phyloP scores from a whole-genome alignment of 2,888 invertebrate species.

The Aspidapion aeneum region DNA sequence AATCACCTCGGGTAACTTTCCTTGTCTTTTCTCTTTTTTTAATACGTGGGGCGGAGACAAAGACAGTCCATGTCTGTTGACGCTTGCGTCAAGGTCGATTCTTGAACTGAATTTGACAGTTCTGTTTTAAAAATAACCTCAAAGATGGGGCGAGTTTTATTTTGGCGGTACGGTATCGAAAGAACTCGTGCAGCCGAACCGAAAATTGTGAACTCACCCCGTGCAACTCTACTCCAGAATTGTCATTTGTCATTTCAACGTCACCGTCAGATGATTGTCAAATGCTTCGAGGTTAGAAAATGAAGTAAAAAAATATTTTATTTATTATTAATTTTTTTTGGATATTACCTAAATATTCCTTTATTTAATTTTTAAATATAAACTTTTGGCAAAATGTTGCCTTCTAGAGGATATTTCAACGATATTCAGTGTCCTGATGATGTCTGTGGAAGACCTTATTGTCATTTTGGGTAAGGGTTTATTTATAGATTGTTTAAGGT shows the following conservation, averaged over 20 bases:
- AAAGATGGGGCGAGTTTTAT: conserved; percentile 18
- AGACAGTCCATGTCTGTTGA: neutral
- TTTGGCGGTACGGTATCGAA: neutral
- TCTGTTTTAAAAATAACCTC: conserved; percentile 27
- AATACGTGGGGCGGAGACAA: no score
- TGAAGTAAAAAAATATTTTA: no score
- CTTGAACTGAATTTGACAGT: conserved; percentile 18
- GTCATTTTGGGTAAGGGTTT: conserved; percentile 61
- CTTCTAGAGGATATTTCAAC: conserved; percentile 86
- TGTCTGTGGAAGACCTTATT: conserved; percentile 83
- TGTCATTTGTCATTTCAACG: no score
- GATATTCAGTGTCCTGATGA: conserved; percentile 80
- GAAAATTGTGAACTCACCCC: no score
- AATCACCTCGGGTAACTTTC: conserved; percentile 26
- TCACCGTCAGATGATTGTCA: no score
- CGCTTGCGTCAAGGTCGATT: neutral
- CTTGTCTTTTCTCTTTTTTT: conserved; percentile 42
- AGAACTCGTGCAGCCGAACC: no score
- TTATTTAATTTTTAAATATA: no score
- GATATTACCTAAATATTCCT: no score
- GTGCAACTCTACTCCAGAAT: no score
- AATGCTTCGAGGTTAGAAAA: no score
- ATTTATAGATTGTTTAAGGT: neutral
- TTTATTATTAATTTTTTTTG: no score
- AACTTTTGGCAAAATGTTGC: no score